Conservation (phyloP, 2,113 vertebrate species). For the Strix aluco region DNA sequence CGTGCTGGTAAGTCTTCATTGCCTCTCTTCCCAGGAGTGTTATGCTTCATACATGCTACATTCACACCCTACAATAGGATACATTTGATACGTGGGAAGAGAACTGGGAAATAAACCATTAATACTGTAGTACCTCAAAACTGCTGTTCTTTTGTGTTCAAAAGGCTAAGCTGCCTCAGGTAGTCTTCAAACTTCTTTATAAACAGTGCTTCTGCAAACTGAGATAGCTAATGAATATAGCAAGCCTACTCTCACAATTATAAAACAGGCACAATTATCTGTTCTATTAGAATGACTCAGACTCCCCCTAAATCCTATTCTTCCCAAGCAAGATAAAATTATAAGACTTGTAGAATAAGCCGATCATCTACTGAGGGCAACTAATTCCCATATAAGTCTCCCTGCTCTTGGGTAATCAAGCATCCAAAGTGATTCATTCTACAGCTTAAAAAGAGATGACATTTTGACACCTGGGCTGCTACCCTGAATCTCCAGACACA, state of each 20-base stretch:
- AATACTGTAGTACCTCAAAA: background rate
- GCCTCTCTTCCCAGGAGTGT: background rate
- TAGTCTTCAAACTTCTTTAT: constrained; percentile 2
- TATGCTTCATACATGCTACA: background rate
- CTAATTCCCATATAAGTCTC: constrained; percentile 24
- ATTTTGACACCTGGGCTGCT: background rate
- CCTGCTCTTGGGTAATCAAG: constrained; percentile 21
- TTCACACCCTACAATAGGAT: background rate
- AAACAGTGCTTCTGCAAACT: background rate
- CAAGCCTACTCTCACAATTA: constrained; percentile 3
- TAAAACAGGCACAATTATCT: background rate
- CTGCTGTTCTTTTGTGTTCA: background rate
- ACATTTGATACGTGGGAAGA: background rate
- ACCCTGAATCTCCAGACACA: background rate
- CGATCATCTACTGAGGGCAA: background rate
- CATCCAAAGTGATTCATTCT: constrained; percentile 50
- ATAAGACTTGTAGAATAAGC: constrained; percentile 32
- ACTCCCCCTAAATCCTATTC: constrained; percentile 30
- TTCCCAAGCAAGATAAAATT: constrained; percentile 44
- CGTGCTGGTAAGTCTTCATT: background rate
- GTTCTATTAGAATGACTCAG: constrained; percentile 18
- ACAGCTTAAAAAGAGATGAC: background rate
- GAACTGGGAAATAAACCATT: background rate
- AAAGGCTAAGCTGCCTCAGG: constrained; percentile 12
- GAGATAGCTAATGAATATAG: constrained; percentile 12